Percentiles rank a stretch among this genome's conserved stretches.
Conservation (phyloP, 2,113 vertebrate genomes). For the Oryzias curvinotus region DNA sequence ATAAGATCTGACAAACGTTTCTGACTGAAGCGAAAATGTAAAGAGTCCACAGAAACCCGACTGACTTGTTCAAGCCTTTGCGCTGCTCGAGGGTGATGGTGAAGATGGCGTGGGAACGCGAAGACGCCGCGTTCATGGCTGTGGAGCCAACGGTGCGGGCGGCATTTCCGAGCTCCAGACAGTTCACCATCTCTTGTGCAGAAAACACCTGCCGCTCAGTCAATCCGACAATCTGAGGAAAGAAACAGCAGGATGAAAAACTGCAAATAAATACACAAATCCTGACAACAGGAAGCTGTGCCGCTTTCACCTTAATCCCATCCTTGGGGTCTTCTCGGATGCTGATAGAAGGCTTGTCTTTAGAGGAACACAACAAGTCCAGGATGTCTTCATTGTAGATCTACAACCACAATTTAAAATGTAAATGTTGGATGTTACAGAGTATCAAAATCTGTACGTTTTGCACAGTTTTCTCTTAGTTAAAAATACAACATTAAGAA, state of each 20-base stretch:
- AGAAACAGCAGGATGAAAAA: not conserved
- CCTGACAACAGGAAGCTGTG: not conserved
- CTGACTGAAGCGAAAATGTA: not conserved
- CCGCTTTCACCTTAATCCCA: conserved; percentile 87
- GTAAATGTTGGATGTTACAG: not conserved
- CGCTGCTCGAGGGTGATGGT: conserved; percentile 91
- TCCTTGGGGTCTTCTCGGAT: conserved; percentile 95
- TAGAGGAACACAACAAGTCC: conserved; percentile 85
- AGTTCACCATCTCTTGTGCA: conserved; percentile 84
- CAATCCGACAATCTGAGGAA: conserved; percentile 87
- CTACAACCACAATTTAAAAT: conserved; percentile 61
- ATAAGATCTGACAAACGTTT: conserved; percentile 2
- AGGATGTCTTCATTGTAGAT: conserved; percentile 97
- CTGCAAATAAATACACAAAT: too few relatives aligned
- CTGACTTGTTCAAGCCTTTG: conserved; percentile 87
- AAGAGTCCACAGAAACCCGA: conserved; percentile 4
- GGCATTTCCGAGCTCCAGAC: conserved; percentile 91
- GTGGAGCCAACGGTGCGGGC: conserved; percentile 91
- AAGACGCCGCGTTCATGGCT: conserved; percentile 95
- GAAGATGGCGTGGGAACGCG: conserved; percentile 96
- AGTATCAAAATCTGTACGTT: not conserved
- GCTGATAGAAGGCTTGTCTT: conserved; percentile 84
- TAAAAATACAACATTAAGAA: conserved; percentile 1
- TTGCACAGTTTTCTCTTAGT: not conserved
- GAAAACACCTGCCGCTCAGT: conserved; percentile 83